Percentiles rank a stretch among this genome's conserved stretches.
These are phyloP conservation scores for Bradypus variegatus DNA, from an alignment of 2,797 vertebrate species.

Conservation along the genomic window DNA sequence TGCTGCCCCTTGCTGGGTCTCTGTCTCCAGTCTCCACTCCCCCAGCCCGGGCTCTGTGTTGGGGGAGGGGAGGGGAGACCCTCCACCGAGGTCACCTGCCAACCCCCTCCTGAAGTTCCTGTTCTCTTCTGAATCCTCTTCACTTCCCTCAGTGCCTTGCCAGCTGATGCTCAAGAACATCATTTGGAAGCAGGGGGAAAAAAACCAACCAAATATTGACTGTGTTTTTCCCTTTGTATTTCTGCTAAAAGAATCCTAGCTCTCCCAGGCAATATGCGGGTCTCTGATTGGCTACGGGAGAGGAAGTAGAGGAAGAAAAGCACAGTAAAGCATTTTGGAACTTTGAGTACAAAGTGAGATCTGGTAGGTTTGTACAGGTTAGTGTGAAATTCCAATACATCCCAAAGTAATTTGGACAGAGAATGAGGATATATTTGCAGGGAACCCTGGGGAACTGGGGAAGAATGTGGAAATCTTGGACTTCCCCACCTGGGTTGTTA, in stretches of 20 bases:
- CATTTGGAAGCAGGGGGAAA: not conserved
- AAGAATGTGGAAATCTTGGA: too few species aligned
- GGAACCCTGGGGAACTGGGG: too few species aligned
- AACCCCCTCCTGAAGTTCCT: too few species aligned
- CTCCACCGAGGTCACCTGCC: not conserved
- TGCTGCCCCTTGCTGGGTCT: not conserved
- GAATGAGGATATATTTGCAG: too few species aligned
- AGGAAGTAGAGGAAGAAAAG: not conserved
- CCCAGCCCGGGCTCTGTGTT: accelerated
- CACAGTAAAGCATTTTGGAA: not conserved
- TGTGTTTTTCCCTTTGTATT: not conserved
- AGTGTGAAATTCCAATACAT: too few species aligned
- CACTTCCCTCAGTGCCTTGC: not conserved
- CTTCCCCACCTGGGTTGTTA: too few species aligned
- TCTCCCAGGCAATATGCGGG: not conserved
- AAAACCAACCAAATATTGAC: not conserved
- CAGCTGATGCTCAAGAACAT: not conserved
- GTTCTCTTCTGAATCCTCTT: not conserved
- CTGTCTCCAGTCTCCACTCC: not conserved
- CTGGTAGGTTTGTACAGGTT: too few species aligned
- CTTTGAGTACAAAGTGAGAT: too few species aligned
- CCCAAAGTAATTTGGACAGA: too few species aligned
- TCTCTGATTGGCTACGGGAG: not conserved
- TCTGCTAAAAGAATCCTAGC: not conserved
- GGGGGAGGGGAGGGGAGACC: too few species aligned